Evolutionary conservation across 2,888 invertebrate species (phyloP), one percentile per base, ranked within the genome.

Genomic region (Chydorus sphaericus): DNA sequence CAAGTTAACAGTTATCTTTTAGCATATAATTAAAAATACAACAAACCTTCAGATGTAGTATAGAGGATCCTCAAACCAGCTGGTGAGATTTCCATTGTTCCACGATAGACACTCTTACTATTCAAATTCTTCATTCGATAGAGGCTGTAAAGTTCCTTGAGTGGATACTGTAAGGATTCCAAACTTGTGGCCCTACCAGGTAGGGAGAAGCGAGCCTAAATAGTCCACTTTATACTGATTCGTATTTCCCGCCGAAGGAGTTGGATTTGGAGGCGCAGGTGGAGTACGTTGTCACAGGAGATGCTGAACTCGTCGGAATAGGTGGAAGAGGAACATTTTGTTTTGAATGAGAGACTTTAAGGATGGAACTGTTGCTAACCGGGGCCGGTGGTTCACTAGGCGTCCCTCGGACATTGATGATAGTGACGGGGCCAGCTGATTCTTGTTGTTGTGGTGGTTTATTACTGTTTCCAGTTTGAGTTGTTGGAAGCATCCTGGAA

Each of bases 151-250:
- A 87, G 72, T 61, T 84, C 79, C 65, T 79, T 79, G 7, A 91
- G 73, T 0, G 90, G 90, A 55, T 77, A 78, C 68, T 91, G 90
- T 29, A 91, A 74, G 11, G 88, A 88, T 23, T 84, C 78, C 18
- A 91, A 74, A 62, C 86, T 87, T 1, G 88, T 86, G 85, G 63
- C 63, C n/a, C 60, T 85, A 57, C 81, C 82, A 29, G 80, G 79
- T 0, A 91, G 73, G 0, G 85, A 81, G 18, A 87, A n/a, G 78
- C 1, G 85, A 84, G 10, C 90, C 90, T 60, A 91, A 73, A 65
- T 89, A 90, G 64, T 85, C 83, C 1, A 90, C 87, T 16, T 64
- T 60, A 61, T 67, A 70, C 55, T 63, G 62, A 5, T 65, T 62
- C 58, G 62, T 63, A 20, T 61, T 62, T 23, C 59, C 60, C n/a